Percentiles rank a stretch among this genome's conserved stretches.
These are phyloP conservation scores for Oegoconia quadripuncta DNA, from an alignment of 2,888 invertebrate genomes.

Conservation along the genomic window DNA sequence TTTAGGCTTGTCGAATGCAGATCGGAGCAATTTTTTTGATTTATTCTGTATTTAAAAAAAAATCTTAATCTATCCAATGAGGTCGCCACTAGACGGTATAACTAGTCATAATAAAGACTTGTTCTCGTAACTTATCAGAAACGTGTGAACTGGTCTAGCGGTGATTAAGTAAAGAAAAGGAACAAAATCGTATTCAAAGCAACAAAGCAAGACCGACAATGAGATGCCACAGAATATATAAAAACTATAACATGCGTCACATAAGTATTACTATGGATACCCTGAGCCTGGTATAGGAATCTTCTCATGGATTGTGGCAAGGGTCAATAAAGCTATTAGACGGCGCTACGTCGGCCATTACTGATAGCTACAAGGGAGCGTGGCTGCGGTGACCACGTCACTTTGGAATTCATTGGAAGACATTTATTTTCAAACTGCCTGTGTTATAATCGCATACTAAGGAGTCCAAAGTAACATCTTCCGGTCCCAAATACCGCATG, in stretches of 20 bases:
- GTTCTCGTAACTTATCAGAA: too few relatives aligned
- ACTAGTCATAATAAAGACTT: too few relatives aligned
- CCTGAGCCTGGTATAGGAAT: background rate
- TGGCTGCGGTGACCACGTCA: slow-evolving; percentile 13
- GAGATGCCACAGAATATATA: background rate
- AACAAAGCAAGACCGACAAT: background rate
- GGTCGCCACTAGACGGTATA: too few relatives aligned
- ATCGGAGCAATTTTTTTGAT: too few relatives aligned
- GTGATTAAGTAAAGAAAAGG: background rate
- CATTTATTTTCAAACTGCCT: background rate
- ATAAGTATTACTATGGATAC: background rate
- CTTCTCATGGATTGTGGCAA: slow-evolving; percentile 15
- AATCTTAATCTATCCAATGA: too few relatives aligned
- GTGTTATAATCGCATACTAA: background rate
- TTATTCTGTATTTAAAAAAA: too few relatives aligned
- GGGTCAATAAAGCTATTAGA: slow-evolving; percentile 66
- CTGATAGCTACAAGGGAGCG: slow-evolving; percentile 36
- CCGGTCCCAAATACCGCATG: too few relatives aligned
- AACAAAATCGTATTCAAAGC: background rate
- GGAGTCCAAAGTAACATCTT: too few relatives aligned
- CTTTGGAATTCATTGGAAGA: slow-evolving; percentile 25
- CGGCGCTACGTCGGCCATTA: slow-evolving; percentile 51
- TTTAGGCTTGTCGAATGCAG: too few relatives aligned
- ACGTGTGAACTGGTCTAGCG: too few relatives aligned
- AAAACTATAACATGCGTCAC: background rate